Percentiles rank a stretch among this genome's conserved stretches.
phyloP scores from a whole-genome alignment of 2,113 vertebrate genomes.

The Cynoglossus semilaevis region DNA sequence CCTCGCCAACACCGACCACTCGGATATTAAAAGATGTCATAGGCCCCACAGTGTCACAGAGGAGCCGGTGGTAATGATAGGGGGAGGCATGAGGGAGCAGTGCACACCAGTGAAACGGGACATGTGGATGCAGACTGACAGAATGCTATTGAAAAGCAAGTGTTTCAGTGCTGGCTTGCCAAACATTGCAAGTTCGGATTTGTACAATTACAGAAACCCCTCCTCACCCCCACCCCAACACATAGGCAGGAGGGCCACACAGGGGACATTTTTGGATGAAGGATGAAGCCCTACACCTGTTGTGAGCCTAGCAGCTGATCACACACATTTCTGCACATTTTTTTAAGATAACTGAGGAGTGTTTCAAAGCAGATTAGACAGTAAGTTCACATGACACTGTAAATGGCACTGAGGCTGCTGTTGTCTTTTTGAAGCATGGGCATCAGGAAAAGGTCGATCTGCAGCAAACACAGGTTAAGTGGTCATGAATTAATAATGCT shows the following conservation, averaged over 20 bases:
- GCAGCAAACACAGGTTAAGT: conserved; percentile 16
- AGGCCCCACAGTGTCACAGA: conserved; percentile 74
- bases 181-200: conserved; percentile 42
- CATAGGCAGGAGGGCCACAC: conserved; percentile 28
- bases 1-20: conserved; percentile 64
- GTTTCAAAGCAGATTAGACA: conserved; percentile 33
- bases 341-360: conserved; percentile 16
- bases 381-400: conserved; percentile 14
- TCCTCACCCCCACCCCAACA: neutral
- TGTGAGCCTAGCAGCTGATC: conserved; percentile 6
- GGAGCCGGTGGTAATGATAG: conserved; percentile 83
- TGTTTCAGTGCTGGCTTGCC: conserved; percentile 23
- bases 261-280: conserved; percentile 8
- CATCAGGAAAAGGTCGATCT: neutral
- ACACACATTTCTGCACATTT: conserved; percentile 5
- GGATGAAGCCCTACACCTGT: conserved; percentile 4
- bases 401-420: neutral
- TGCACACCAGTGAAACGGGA: conserved; percentile 21
- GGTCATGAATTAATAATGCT: conserved; percentile 43
- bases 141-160: conserved; percentile 31
- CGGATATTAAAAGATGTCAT: conserved; percentile 86
- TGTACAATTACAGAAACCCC: conserved; percentile 29
- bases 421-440: neutral
- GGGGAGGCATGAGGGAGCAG: conserved; percentile 37
- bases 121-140: conserved; percentile 36